Evolutionary conservation across 2,888 invertebrate species (phyloP), one percentile per base, ranked within the genome.

Genomic region (Plagodis pulveraria): DNA sequence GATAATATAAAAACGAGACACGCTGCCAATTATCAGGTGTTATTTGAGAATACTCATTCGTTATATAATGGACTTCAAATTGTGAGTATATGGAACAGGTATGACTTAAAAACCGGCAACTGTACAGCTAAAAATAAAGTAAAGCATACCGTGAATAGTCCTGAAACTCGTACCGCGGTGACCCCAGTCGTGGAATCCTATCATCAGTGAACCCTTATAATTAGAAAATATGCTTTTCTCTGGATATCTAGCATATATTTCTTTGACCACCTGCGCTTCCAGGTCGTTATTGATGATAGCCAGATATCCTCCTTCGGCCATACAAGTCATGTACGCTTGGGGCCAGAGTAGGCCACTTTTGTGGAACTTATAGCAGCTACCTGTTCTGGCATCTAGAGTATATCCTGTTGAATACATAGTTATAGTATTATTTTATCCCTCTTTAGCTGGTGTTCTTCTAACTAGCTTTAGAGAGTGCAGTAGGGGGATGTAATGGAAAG

Each of bases 281-380:
- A 10, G 34, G 0, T 76, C 74, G 5, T 73, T 83, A 67, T 86
- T 83, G 56, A 85, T 76, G 52, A 85, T 71, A 11, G 70, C 72
- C 38, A 85, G 71, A 59, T 85, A 62, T 0, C 76, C 82, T 10
- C 82, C 83, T 58, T 86, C 86, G 0, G 82, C 80, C 1, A 74
- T 53, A 45, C 86, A 86, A 2, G 78, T 62, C 72, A 81, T 78
- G 67, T 71, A 74, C 0, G 84, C 86, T 0, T 79, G 68, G 0
- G 74, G 66, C 76, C 80, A 86, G 1, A 67, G 76, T 5, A 77
- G 66, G 0, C 80, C 75, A 0, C 68, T 57, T 0, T 50, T 55
- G 60, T 86, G 85, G 65, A 85, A 82, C 66, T 86, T 86, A 68
- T 86, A 86, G 38, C 38, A 38, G 38, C 38, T 38, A 1, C 38